These are phyloP conservation scores for Agrypnia vestita DNA, from an alignment of 1,140 invertebrate species.

Conservation along the genomic window DNA sequence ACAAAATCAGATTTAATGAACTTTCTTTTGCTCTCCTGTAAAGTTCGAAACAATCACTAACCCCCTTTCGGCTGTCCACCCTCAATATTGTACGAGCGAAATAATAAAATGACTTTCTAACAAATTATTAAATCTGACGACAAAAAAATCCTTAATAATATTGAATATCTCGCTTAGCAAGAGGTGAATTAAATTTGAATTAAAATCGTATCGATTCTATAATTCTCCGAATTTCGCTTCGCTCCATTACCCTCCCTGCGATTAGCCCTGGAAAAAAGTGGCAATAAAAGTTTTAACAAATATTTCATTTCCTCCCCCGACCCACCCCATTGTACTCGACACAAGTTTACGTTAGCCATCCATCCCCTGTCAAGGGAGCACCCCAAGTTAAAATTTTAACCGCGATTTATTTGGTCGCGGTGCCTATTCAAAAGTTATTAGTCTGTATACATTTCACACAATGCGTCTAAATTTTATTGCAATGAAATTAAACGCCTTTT, in stretches of 20 bases:
- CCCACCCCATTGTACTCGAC: background rate
- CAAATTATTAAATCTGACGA: no score
- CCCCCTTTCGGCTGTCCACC: no score
- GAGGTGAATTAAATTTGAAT: conserved; percentile 25
- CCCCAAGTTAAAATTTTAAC: conserved; percentile 18
- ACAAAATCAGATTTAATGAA: no score
- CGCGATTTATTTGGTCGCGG: conserved; percentile 6
- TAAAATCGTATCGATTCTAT: background rate
- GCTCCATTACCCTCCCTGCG: conserved; percentile 41
- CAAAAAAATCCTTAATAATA: no score
- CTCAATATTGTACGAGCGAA: no score
- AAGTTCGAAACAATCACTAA: no score
- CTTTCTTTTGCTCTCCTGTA: no score
- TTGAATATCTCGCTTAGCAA: background rate
- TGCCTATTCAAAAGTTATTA: conserved; percentile 10
- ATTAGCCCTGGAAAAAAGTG: conserved; percentile 39
- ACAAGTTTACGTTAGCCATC: conserved; percentile 42
- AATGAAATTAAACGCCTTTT: conserved; percentile 12
- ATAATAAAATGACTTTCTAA: no score
- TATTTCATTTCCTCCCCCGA: conserved; percentile 19
- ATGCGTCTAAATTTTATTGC: conserved; percentile 13
- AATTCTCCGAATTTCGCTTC: background rate
- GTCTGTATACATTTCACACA: background rate
- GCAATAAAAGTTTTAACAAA: conserved; percentile 52
- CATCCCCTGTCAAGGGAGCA: background rate